Evolutionary conservation across 1,140 invertebrate genomes (phyloP).

Genomic region (Ostrea denselamellosa): DNA sequence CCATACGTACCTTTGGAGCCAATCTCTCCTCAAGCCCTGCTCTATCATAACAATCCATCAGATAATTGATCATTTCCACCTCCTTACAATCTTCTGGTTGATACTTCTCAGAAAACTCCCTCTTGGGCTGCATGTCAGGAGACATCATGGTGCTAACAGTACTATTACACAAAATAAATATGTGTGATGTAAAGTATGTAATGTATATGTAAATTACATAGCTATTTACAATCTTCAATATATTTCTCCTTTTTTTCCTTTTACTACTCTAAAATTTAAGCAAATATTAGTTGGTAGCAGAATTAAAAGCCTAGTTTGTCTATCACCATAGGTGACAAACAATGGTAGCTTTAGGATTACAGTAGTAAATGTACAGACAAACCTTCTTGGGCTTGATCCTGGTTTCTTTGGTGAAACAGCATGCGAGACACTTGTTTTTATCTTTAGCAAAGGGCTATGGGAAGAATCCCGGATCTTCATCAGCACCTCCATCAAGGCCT

Average conservation of each 20-base stretch:
- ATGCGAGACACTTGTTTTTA: slow-evolving; percentile 48
- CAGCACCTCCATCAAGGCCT: slow-evolving; percentile 85
- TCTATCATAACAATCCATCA: slow-evolving; percentile 77
- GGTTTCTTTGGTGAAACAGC: slow-evolving; percentile 64
- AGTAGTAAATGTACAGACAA: neutral
- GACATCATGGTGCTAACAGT: slow-evolving; percentile 41
- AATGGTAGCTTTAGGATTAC: no score
- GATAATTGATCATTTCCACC: slow-evolving; percentile 75
- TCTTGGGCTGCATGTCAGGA: slow-evolving; percentile 59
- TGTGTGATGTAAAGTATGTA: no score
- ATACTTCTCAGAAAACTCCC: slow-evolving; percentile 67
- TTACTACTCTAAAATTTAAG: no score
- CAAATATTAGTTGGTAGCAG: no score
- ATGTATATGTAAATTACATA: no score
- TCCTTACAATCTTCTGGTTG: slow-evolving; percentile 71
- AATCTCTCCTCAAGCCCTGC: slow-evolving; percentile 74
- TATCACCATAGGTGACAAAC: no score
- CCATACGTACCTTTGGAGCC: slow-evolving; percentile 83
- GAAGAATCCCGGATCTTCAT: slow-evolving; percentile 72
- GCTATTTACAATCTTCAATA: no score
- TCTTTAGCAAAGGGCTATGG: slow-evolving; percentile 77
- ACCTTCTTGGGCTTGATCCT: slow-evolving; percentile 66
- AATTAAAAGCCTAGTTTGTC: no score
- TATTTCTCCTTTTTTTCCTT: no score
- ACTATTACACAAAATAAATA: neutral